phyloP scores from a whole-genome alignment of 1,140 invertebrate species.

The Apis mellifera region Amel_HAv3.1 CM009932.2:6721501-6722000 shows the following conservation, averaged over 20 bases:
- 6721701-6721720: background rate
- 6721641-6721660: no score
- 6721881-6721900: no score
- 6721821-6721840: background rate
- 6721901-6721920: no score
- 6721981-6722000: conserved; percentile 17
- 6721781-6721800: background rate
- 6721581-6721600: no score
- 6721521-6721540: no score
- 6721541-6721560: background rate
- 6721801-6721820: background rate
- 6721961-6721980: background rate
- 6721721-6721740: conserved; percentile 13
- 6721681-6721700: background rate
- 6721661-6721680: background rate
- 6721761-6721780: background rate
- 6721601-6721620: background rate
- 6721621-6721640: background rate
- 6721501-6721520: background rate
- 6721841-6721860: no score
- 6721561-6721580: background rate
- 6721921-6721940: background rate
- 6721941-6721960: background rate
- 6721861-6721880: no score
- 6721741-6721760: background rate